Evolutionary conservation across 1,140 invertebrate genomes (phyloP).

Genomic region (Chironomus tepperi): DNA sequence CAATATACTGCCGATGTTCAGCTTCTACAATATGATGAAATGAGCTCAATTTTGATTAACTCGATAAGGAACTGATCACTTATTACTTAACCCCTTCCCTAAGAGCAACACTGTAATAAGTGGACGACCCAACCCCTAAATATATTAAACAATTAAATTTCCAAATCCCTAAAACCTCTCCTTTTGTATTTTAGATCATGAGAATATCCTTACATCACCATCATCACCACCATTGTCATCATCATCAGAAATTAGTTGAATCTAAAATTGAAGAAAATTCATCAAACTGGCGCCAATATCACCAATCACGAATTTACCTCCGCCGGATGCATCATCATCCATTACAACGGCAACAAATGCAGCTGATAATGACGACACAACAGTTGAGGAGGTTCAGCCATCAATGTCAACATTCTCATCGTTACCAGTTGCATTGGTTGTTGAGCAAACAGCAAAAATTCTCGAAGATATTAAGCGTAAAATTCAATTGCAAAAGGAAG

Average conservation of each 20-base stretch:
- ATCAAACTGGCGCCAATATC: conserved; percentile 15
- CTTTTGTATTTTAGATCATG: conserved; percentile 16
- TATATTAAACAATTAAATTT: too few species aligned
- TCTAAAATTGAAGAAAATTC: neutral
- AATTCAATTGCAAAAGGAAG: conserved; percentile 18
- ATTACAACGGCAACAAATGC: neutral
- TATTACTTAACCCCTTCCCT: neutral
- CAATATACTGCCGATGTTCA: too few species aligned
- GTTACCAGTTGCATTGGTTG: neutral
- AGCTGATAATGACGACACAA: neutral
- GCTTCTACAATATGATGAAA: too few species aligned
- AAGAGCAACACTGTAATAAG: neutral
- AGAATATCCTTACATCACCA: neutral
- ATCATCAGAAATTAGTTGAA: neutral
- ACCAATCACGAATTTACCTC: neutral
- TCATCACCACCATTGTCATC: neutral
- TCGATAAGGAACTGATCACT: too few species aligned
- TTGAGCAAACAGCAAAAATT: conserved; percentile 4
- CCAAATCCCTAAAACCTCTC: too few species aligned
- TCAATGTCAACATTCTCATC: neutral
- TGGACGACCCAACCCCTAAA: too few species aligned
- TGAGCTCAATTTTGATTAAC: neutral
- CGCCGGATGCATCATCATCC: neutral
- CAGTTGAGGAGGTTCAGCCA: neutral
- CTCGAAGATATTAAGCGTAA: conserved; percentile 11